A percentile compares a stretch with the other conserved stretches of the same genome.
phyloP scores from a whole-genome alignment of 2,888 invertebrate genomes.

The Gisinianus flammeolus region DNA sequence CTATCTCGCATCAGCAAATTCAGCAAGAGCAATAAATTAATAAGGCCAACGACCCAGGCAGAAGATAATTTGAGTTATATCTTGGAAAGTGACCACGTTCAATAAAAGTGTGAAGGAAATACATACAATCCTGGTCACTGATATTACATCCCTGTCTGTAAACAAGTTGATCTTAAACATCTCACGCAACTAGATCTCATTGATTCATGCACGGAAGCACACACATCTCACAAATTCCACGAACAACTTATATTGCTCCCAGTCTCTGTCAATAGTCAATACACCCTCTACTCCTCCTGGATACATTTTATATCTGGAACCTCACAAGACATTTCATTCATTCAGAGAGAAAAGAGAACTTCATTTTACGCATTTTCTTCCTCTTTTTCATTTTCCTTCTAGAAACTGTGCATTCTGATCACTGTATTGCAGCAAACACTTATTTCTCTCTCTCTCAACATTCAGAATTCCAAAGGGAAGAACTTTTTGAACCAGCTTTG shows the following conservation, averaged over 20 bases:
- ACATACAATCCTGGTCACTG: constrained; percentile 9
- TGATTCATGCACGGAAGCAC: constrained; percentile 30
- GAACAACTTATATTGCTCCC: constrained; percentile 37
- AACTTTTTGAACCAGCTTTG: too few relatives aligned
- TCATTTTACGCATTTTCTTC: not conserved
- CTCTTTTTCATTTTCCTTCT: not conserved
- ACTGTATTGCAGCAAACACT: not conserved
- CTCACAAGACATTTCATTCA: too few relatives aligned
- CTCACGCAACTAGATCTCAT: constrained; percentile 34
- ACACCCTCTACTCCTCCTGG: too few relatives aligned
- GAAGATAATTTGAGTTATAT: constrained; percentile 2
- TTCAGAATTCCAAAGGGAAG: too few relatives aligned
- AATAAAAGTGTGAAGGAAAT: not conserved
- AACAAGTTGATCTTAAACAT: constrained; percentile 27
- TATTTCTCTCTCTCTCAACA: not conserved
- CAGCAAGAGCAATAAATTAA: constrained; percentile 45
- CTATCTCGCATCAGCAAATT: constrained; percentile 28
- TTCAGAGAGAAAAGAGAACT: too few relatives aligned
- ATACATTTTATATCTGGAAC: too few relatives aligned
- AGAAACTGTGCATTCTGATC: too few relatives aligned
- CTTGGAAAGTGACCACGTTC: constrained; percentile 15
- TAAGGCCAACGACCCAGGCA: constrained; percentile 25
- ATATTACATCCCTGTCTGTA: constrained; percentile 15
- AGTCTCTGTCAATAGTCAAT: constrained; percentile 12
- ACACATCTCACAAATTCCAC: constrained; percentile 40